Evolutionary conservation across 2,113 vertebrate genomes (phyloP).

Genomic region (Archilochus colubris): DNA sequence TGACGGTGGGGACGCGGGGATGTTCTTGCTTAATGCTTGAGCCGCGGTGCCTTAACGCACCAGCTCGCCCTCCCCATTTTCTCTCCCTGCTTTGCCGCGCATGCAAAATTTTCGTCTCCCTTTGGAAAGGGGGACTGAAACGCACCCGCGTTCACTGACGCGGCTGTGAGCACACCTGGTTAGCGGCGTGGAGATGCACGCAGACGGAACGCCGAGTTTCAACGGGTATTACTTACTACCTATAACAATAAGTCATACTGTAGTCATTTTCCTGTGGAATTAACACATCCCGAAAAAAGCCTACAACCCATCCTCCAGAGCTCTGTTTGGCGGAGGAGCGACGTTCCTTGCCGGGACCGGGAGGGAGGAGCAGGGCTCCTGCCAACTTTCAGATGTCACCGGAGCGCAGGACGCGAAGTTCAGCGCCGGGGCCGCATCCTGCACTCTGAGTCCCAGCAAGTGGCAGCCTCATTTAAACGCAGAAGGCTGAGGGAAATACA

Average conservation of each 20-base stretch:
- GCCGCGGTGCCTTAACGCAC: accelerated
- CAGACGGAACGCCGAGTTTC: background rate
- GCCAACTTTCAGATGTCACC: background rate
- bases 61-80: accelerated
- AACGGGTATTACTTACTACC: background rate
- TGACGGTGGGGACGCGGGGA: too few species aligned
- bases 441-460: background rate
- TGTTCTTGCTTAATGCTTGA: background rate
- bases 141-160: accelerated
- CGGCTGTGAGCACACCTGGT: background rate
- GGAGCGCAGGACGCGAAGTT: accelerated
- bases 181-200: accelerated
- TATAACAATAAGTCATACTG: background rate
- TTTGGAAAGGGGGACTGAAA: background rate
- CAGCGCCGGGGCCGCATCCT: background rate
- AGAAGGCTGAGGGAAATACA: background rate
- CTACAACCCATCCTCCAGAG: background rate
- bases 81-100: background rate
- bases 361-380: background rate
- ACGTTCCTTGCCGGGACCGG: background rate
- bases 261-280: background rate
- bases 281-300: background rate
- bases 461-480: accelerated
- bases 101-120: too few species aligned
- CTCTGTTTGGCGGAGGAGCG: background rate